Conservation (phyloP, 2,888 invertebrate genomes). For the Erannis defoliaria region DNA sequence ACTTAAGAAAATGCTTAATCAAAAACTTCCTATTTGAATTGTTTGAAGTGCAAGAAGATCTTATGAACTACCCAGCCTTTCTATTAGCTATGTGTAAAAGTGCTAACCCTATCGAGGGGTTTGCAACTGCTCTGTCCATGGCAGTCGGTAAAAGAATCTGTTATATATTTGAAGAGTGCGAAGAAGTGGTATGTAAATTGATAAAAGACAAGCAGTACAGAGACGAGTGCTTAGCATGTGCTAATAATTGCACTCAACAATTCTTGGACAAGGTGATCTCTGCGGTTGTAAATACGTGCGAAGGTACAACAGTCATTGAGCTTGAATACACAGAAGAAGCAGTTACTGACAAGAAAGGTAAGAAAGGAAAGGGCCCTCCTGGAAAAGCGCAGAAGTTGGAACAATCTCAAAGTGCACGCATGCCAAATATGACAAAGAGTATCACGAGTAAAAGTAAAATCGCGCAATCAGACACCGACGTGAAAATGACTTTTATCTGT, state of each 20-base stretch:
- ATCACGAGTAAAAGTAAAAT: constrained; percentile 51
- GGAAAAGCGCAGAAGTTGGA: constrained; percentile 60
- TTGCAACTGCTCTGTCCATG: constrained; percentile 86
- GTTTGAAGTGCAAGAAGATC: constrained; percentile 76
- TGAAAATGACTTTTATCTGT: constrained; percentile 71
- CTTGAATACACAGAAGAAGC: constrained; percentile 63
- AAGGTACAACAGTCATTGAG: constrained; percentile 70
- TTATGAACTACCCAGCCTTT: constrained; percentile 88
- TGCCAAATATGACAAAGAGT: constrained; percentile 57
- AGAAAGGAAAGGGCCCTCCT: constrained; percentile 57
- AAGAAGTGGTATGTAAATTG: constrained; percentile 74
- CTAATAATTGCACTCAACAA: constrained; percentile 64
- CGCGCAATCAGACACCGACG: constrained; percentile 62
- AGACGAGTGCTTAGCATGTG: constrained; percentile 72
- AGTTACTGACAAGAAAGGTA: constrained; percentile 64
- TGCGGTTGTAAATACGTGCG: constrained; percentile 68
- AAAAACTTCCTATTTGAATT: constrained; percentile 87
- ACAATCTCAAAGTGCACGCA: constrained; percentile 63
- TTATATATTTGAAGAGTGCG: constrained; percentile 76
- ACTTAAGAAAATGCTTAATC: constrained; percentile 68
- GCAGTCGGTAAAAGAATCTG: constrained; percentile 85
- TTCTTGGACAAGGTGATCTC: constrained; percentile 66
- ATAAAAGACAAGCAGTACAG: constrained; percentile 70
- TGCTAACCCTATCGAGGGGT: constrained; percentile 81
- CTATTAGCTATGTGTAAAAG: constrained; percentile 88